Percentiles rank a stretch among this genome's conserved stretches.
These are phyloP conservation scores for Oscheius sp. DNA, from an alignment of 2,888 invertebrate genomes.

Conservation along the genomic window DNA sequence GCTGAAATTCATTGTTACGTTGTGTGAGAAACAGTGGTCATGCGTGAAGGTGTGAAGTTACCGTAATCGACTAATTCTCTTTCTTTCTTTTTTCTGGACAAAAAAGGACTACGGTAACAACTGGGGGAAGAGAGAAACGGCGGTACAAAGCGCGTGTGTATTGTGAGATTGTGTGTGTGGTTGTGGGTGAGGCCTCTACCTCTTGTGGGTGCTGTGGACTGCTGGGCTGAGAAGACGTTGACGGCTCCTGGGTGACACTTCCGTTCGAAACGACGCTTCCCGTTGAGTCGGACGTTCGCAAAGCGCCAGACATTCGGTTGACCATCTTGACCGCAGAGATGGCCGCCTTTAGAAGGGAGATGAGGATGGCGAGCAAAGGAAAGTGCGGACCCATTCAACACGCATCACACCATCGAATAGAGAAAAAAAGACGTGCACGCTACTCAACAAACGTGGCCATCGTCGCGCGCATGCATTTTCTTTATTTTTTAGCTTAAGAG, in stretches of 20 bases:
- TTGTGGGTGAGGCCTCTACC: conserved; percentile 25
- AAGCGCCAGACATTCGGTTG: conserved; percentile 63
- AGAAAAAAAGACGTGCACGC: no score
- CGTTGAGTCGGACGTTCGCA: conserved; percentile 56
- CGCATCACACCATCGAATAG: not conserved
- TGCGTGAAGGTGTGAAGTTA: conserved; percentile 3
- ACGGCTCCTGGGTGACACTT: conserved; percentile 19
- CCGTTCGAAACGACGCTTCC: conserved; percentile 51
- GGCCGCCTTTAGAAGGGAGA: conserved; percentile 59
- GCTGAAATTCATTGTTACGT: not conserved
- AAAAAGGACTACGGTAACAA: not conserved
- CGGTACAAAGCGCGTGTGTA: conserved; percentile 12
- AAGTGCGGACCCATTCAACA: conserved; percentile 13
- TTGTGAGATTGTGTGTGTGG: not conserved
- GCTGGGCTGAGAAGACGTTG: conserved; percentile 47
- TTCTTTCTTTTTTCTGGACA: not conserved
- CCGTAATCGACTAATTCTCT: not conserved
- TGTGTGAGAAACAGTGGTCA: not conserved
- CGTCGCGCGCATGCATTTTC: not conserved
- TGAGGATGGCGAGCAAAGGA: not conserved
- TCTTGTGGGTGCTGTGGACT: conserved; percentile 46
- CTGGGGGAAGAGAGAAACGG: not conserved
- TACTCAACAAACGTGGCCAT: no score
- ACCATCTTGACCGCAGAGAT: conserved; percentile 69
- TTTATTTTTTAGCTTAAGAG: not conserved